These are phyloP conservation scores for Fistularia commersonii DNA, from an alignment of 2,797 vertebrate genomes.

Conservation along the genomic window DNA sequence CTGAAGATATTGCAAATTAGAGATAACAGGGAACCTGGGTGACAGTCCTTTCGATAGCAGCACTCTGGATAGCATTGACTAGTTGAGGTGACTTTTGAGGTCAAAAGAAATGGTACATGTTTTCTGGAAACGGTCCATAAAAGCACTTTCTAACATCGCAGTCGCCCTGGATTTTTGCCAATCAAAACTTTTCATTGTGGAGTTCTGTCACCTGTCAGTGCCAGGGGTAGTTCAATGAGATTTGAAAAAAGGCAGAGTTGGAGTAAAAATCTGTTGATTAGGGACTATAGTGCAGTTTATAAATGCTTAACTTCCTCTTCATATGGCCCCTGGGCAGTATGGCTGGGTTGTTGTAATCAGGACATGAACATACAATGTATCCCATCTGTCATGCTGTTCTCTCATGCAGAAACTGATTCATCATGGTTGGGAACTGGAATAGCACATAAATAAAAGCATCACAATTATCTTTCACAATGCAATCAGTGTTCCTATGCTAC, in stretches of 20 bases:
- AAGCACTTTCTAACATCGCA: constrained; percentile 54
- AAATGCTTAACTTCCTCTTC: constrained; percentile 28
- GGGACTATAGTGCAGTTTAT: no score
- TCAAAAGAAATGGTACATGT: constrained; percentile 37
- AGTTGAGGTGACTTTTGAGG: constrained; percentile 33
- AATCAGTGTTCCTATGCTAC: no score
- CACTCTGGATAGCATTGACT: constrained; percentile 7
- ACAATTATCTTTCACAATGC: constrained; percentile 20
- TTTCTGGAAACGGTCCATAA: constrained; percentile 59
- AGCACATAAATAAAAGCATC: constrained; percentile 16
- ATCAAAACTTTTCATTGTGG: constrained; percentile 11
- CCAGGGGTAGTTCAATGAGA: neutral
- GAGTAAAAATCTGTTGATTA: no score
- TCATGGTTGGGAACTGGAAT: constrained; percentile 24
- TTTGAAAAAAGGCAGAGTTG: no score
- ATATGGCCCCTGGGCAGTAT: constrained; percentile 69
- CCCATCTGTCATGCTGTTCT: constrained; percentile 64
- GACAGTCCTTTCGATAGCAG: constrained; percentile 17
- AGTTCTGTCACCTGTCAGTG: neutral
- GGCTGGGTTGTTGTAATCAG: constrained; percentile 59
- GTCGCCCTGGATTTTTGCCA: constrained; percentile 34
- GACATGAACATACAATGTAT: constrained; percentile 54
- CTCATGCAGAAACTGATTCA: constrained; percentile 57
- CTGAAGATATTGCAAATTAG: constrained; percentile 20
- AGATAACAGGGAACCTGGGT: constrained; percentile 18